Evolutionary conservation across 2,113 vertebrate species (phyloP), one percentile per base, ranked within the genome.

Genomic region (Zootoca vivipara): DNA sequence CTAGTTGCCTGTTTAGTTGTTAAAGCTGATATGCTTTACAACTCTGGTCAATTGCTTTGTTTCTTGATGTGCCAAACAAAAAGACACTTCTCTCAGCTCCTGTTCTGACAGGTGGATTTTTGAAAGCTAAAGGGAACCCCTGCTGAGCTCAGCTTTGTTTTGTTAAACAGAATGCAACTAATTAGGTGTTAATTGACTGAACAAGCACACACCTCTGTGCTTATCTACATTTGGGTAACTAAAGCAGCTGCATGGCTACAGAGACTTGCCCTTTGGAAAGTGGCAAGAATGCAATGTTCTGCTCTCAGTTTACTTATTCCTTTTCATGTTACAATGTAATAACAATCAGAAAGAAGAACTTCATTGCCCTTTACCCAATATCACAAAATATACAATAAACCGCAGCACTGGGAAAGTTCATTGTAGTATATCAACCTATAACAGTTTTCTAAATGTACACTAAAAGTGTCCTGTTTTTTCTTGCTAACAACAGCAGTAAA

Each of bases 151-250:
- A 79, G 40, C 64, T 56, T 78, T 79, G 75, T 56, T 84, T 73
- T 56, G 4, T 69, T 69, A 46, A 78, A 67, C 62, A 78, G 28
- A 86, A 86, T 56, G n/a, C 65, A 56, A 56, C n/a, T 35, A 79
- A 79, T 70, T n/a, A 86, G 85, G 64, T 79, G 30, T 86, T 86
- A 86, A 79, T 79, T 79, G n/a, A 20, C 85, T 79, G 52, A 70
- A 69, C 30, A 65, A 40, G n/a, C 40, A 33, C 40, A 33, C 18
- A 26, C 40, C n/a, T 69, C 75, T 69, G 58, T 69, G 38, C 64
- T 79, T 30, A 13, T 86, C 38, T 78, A 33, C 24, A 30, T n/a
- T 77, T 38, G 15, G 15, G 10, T 42, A 82, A n/a, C 40, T 46
- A 86, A 46, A 85, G 20, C 75, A 67, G 62, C 64, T 52, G 74